phyloP scores from a whole-genome alignment of 2,888 invertebrate species.

The Drosophila merina region DNA sequence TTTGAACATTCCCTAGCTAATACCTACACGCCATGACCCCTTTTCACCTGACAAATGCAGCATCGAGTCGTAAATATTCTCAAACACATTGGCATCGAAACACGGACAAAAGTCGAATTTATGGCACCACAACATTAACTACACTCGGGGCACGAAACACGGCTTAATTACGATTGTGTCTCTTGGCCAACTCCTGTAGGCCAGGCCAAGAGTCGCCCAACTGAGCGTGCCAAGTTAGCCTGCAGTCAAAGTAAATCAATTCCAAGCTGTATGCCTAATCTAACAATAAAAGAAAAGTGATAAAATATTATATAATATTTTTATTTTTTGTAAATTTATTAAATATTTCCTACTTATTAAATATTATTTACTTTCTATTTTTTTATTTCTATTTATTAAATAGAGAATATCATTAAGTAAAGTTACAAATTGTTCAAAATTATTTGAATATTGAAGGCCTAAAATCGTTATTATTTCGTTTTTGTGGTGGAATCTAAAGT shows the following conservation, averaged over 20 bases:
- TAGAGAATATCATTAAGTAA: no score
- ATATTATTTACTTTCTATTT: no score
- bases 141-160: constrained; percentile 50
- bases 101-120: constrained; percentile 46
- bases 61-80: constrained; percentile 39
- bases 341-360: no score
- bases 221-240: constrained; percentile 61
- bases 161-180: constrained; percentile 64
- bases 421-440: no score
- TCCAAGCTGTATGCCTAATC: constrained; percentile 45
- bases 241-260: constrained; percentile 63
- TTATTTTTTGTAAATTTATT: no score
- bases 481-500: no score
- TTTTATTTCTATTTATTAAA: no score
- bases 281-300: neutral
- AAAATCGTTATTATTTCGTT: no score
- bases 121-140: constrained; percentile 51
- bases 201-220: constrained; percentile 44
- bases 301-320: no score
- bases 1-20: neutral
- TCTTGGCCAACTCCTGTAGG: constrained; percentile 46
- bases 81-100: constrained; percentile 13
- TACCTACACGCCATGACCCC: neutral
- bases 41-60: constrained; percentile 41
- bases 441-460: no score